phyloP scores from a whole-genome alignment of 2,888 invertebrate species.

The Buathra laborator region DNA sequence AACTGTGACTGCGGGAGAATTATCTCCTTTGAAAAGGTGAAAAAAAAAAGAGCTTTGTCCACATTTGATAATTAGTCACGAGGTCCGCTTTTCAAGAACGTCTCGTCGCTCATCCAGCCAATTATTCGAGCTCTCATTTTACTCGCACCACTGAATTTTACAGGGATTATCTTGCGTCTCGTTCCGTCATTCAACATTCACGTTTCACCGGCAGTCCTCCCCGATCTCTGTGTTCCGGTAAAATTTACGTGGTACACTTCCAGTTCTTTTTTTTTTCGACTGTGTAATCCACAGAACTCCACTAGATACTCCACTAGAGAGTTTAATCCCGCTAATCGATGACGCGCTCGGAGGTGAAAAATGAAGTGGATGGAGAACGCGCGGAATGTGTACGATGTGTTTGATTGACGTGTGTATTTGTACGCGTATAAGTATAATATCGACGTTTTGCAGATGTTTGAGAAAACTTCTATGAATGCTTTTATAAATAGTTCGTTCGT shows the following conservation, averaged over 20 bases:
- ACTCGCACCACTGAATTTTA: no score
- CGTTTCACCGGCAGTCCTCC: background rate
- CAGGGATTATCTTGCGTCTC: no score
- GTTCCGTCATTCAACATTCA: background rate
- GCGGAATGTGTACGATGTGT: background rate
- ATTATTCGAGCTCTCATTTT: background rate
- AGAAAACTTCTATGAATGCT: slow-evolving; percentile 23
- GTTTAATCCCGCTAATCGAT: slow-evolving; percentile 1
- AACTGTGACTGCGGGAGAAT: background rate
- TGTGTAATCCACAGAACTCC: background rate
- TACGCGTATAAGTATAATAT: background rate
- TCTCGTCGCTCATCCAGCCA: background rate
- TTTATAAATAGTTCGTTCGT: slow-evolving; percentile 37
- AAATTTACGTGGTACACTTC: background rate
- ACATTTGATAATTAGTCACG: slow-evolving; percentile 5
- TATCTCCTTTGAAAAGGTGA: background rate
- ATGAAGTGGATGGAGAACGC: background rate
- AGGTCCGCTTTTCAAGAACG: background rate
- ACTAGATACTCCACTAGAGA: background rate
- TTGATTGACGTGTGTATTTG: background rate
- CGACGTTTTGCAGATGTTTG: slow-evolving; percentile 27
- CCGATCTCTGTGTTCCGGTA: background rate
- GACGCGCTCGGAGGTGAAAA: background rate
- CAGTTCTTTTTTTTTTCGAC: background rate
- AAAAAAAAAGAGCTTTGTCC: background rate